phyloP scores from a whole-genome alignment of 2,888 invertebrate genomes.

The Ypsolopha scabrella region DNA sequence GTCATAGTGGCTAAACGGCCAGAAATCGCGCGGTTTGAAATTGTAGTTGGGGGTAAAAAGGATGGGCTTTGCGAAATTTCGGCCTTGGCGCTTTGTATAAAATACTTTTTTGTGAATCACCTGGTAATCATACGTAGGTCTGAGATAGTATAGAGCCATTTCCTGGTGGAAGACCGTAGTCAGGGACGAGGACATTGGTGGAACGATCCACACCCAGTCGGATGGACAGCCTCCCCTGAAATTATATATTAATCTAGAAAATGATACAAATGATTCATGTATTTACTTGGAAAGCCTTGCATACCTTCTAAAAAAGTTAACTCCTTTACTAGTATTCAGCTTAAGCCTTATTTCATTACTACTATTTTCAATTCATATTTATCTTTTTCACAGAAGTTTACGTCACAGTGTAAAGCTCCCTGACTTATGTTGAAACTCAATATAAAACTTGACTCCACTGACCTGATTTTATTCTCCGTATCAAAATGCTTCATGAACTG shows the following conservation, averaged over 20 bases:
- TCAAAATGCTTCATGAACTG: conserved; percentile 96
- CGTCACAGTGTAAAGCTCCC: neutral
- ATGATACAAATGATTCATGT: no score
- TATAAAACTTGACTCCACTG: conserved; percentile 13
- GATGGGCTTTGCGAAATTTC: no score
- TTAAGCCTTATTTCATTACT: no score
- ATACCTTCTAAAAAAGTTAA: no score
- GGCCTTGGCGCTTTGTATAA: no score
- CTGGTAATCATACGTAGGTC: conserved; percentile 93
- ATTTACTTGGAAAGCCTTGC: no score
- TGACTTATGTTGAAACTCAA: neutral
- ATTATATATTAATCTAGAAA: neutral
- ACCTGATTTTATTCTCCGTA: conserved; percentile 85
- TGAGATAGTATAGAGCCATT: conserved; percentile 89
- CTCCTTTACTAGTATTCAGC: no score
- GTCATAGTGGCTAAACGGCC: no score
- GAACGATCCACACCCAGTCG: conserved; percentile 87
- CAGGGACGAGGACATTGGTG: conserved; percentile 80
- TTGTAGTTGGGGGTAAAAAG: no score
- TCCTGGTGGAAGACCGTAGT: conserved; percentile 86
- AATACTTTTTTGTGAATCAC: conserved; percentile 60
- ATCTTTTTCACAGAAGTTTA: neutral
- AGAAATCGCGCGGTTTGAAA: no score
- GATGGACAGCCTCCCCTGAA: conserved; percentile 81
- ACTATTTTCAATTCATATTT: no score